Base-by-base conservation (phyloP, 1,140 invertebrate species). In the Tetragonula clypearis region DNA sequence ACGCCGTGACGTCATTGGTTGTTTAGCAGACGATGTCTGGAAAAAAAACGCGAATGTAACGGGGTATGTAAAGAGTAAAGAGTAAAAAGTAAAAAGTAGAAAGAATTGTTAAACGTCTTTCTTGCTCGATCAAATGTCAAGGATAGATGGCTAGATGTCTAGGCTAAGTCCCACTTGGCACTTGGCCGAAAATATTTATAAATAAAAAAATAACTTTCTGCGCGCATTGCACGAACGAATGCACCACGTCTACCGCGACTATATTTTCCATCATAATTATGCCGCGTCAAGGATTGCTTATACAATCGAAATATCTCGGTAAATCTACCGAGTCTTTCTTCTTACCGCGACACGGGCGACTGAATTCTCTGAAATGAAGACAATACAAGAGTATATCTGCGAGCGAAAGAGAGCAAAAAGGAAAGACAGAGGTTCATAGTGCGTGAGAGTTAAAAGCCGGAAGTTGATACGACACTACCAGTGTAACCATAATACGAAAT, bases 51-150 rank as follows among this genome's bases (percentile, higher is more conserved):
- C 55, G 6, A 53, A n/a, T n/a, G n/a, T 30, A 30, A 49, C 2
- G 1, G n/a, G 82, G 77, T 84, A 72, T 3, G 82, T 84, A 79
- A 79, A 79, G 15, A 19, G 9, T n/a, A 79, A 55, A 66, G 49
- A 83, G 9, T 5, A 69, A 17, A 66, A 58, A 83, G 30, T n/a
- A 79, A 55, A 66, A 58, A 83, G 9, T 5, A 69, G 23, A 66
- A 58, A 83, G 30, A 26, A 56, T 41, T 35, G 19, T 78, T 74
- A 41, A 71, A 19, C 30, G 68, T 90, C 75, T 81, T 53, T 90
- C 75, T 81, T 53, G 80, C 75, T 84, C 80, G 74, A 89, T 87
- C 84, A 92, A 93, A 93, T 94, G 92, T 93, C 93, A 94, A 93
- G 92, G 92, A 84, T 90, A 91, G 89, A 88, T 87, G 87, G 91